phyloP scores from a whole-genome alignment of 2,888 invertebrate species.

The Apodemia zela region DNA sequence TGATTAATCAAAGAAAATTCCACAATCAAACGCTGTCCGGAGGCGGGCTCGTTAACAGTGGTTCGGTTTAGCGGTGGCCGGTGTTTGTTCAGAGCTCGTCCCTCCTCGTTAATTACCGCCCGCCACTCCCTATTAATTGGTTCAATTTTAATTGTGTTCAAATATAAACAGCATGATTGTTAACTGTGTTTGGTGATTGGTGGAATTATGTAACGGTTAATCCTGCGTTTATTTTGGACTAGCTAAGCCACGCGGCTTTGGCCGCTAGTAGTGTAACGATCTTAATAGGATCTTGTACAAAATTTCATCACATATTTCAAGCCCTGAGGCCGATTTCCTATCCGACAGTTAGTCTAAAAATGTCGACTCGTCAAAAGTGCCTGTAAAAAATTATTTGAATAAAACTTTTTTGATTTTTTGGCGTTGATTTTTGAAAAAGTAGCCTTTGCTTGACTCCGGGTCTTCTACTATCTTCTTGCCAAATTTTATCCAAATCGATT shows the following conservation, averaged over 20 bases:
- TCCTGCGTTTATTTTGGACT: background rate
- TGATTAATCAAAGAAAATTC: background rate
- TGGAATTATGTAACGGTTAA: constrained; percentile 8
- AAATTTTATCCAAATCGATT: no score
- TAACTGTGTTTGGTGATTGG: constrained; percentile 21
- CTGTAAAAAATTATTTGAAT: no score
- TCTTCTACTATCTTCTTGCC: no score
- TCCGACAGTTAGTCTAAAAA: no score
- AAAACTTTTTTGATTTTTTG: no score
- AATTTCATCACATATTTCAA: no score
- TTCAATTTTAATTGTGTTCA: constrained; percentile 62
- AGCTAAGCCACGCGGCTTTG: background rate
- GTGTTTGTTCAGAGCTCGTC: constrained; percentile 29
- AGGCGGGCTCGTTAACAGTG: constrained; percentile 23
- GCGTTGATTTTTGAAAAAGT: no score
- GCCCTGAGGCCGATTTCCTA: no score
- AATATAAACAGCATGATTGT: constrained; percentile 39
- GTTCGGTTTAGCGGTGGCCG: constrained; percentile 37
- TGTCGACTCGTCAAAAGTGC: no score
- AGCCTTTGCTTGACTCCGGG: no score
- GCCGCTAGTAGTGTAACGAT: background rate
- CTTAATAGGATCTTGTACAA: no score
- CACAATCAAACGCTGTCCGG: background rate
- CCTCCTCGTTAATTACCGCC: constrained; percentile 4
- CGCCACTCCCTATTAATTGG: constrained; percentile 54